Percentiles rank a stretch among this genome's conserved stretches.
phyloP scores from a whole-genome alignment of 2,113 vertebrate species.

The Mus spicilegus region DNA sequence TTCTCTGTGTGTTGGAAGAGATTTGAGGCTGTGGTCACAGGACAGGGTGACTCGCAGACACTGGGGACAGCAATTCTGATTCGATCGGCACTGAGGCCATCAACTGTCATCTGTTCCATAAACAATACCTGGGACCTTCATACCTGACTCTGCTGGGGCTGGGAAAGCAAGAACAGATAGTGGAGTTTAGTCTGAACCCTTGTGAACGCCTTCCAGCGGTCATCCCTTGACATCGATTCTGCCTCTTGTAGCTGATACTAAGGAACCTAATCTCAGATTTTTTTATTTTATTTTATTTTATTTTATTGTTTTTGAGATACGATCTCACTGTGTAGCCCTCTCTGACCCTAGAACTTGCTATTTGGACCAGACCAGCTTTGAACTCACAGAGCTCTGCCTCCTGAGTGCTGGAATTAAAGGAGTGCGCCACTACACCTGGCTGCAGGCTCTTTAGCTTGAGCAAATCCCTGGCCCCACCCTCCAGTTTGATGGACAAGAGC shows the following conservation, averaged over 20 bases:
- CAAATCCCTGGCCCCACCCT: not conserved
- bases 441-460: not conserved
- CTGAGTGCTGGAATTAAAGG: not conserved
- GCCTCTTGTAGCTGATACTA: not conserved
- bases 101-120: not conserved
- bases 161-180: not conserved
- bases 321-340: not conserved
- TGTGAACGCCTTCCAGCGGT: fast-evolving
- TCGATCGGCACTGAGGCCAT: not conserved
- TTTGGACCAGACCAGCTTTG: not conserved
- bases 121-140: not conserved
- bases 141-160: not conserved
- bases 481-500: not conserved
- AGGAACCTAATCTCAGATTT: not conserved
- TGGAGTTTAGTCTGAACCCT: not conserved
- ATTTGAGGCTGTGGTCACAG: not conserved
- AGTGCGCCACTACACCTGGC: not conserved
- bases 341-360: not conserved
- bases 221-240: not conserved
- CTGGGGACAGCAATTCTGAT: not conserved
- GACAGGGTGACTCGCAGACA: fast-evolving
- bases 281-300: not conserved
- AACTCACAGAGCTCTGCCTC: not conserved
- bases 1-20: not conserved
- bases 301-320: not conserved